Conservation (phyloP, 2,888 invertebrate species). For the Synanthedon tipuliformis region DNA sequence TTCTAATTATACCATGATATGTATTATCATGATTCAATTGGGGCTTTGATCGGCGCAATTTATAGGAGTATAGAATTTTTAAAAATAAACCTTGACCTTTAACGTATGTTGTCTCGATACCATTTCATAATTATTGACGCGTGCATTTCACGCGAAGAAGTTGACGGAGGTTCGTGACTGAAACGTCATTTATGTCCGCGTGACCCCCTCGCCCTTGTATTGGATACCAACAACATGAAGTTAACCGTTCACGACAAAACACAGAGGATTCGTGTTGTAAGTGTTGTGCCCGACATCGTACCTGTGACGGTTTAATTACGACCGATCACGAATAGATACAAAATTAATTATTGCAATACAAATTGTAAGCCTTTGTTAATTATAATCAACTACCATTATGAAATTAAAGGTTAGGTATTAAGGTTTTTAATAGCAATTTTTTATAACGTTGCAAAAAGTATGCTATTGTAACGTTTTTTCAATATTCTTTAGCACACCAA, state of each 20-base stretch:
- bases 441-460: no score
- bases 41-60: conserved; percentile 7
- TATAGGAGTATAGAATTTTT: not conserved
- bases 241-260: conserved; percentile 8
- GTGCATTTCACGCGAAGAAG: conserved; percentile 31
- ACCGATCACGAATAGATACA: conserved; percentile 7
- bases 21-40: conserved; percentile 8
- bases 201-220: conserved; percentile 47
- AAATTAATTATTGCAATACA: no score
- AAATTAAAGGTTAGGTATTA: no score
- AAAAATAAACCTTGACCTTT: conserved; percentile 23
- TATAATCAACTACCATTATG: no score
- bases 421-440: no score
- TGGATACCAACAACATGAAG: conserved; percentile 1
- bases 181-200: conserved; percentile 38
- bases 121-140: conserved; percentile 30
- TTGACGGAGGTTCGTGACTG: conserved; percentile 29
- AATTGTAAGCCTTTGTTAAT: no score
- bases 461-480: no score
- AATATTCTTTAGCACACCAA: no score
- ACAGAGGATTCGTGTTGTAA: conserved; percentile 14
- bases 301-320: conserved; percentile 19
- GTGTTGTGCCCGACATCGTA: conserved; percentile 14
- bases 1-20: conserved; percentile 34
- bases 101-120: conserved; percentile 16